These are phyloP conservation scores for Microhierax caerulescens DNA, from an alignment of 2,797 vertebrate species.

Conservation along the genomic window DNA sequence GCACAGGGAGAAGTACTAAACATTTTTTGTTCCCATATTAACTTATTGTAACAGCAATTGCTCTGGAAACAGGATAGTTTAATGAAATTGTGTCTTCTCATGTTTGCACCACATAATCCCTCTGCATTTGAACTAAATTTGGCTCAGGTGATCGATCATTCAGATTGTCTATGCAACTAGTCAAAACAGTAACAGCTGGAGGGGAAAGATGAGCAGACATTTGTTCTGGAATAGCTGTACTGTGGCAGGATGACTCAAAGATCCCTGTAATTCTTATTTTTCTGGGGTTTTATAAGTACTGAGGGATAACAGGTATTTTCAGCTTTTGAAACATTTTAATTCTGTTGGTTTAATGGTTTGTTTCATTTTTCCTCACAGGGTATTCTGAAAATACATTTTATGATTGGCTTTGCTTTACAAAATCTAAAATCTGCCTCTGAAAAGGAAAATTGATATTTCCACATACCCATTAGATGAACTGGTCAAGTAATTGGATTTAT, in stretches of 20 bases:
- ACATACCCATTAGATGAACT: background rate
- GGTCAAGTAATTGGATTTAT: background rate
- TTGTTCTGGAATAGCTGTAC: background rate
- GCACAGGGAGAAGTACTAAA: background rate
- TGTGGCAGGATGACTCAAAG: background rate
- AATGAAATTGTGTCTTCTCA: background rate
- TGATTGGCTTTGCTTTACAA: background rate
- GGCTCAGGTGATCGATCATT: background rate
- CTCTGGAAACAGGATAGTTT: background rate
- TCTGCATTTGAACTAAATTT: background rate
- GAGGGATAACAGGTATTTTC: background rate
- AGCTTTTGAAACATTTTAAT: background rate
- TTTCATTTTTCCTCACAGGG: background rate
- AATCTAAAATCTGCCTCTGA: background rate
- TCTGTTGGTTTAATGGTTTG: background rate
- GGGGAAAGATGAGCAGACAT: background rate
- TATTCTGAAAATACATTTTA: background rate
- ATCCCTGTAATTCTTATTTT: background rate
- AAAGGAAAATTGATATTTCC: background rate
- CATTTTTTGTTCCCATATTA: background rate
- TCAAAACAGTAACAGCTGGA: conserved; percentile 11
- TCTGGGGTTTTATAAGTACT: background rate
- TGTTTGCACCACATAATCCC: background rate
- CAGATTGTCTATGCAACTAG: background rate
- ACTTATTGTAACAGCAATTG: background rate